Percentiles rank a stretch among this genome's conserved stretches.
Evolutionary conservation across 2,888 invertebrate genomes (phyloP).

Genomic region (Polietes domitor): DNA sequence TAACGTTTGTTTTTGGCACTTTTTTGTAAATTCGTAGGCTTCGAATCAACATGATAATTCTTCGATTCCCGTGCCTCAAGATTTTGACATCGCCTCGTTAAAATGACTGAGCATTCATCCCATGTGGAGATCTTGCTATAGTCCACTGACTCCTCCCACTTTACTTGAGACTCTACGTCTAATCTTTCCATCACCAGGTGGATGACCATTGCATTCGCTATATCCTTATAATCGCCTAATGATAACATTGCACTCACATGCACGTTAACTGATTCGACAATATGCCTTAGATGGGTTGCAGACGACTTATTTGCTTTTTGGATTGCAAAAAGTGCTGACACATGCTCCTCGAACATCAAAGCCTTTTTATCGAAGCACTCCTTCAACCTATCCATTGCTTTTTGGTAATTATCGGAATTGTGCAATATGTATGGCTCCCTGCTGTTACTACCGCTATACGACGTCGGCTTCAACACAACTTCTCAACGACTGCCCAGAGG

Average conservation of each 20-base stretch:
- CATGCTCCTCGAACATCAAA: conserved; percentile 64
- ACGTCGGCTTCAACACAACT: background rate
- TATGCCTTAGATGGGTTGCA: conserved; percentile 48
- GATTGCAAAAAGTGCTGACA: conserved; percentile 52
- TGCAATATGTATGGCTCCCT: background rate
- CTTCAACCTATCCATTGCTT: conserved; percentile 55
- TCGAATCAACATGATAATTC: background rate
- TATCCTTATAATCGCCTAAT: conserved; percentile 48
- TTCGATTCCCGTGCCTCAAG: conserved; percentile 62
- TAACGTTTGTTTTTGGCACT: background rate
- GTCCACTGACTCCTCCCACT: conserved; percentile 64
- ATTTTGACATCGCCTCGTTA: conserved; percentile 53
- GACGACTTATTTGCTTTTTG: too few species aligned
- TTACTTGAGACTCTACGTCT: conserved; percentile 51
- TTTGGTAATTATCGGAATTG: conserved; percentile 50
- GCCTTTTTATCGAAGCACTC: conserved; percentile 62
- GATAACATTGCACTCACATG: conserved; percentile 58
- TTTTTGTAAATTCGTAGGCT: background rate
- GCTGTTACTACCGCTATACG: background rate
- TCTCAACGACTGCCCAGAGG: background rate
- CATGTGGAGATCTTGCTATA: conserved; percentile 50
- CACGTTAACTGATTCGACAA: conserved; percentile 59
- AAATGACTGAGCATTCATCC: conserved; percentile 51
- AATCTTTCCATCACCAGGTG: conserved; percentile 55
- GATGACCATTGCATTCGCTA: conserved; percentile 61